Base-by-base conservation (phyloP, 2,113 vertebrate genomes). In the Serilophus lunatus region DNA sequence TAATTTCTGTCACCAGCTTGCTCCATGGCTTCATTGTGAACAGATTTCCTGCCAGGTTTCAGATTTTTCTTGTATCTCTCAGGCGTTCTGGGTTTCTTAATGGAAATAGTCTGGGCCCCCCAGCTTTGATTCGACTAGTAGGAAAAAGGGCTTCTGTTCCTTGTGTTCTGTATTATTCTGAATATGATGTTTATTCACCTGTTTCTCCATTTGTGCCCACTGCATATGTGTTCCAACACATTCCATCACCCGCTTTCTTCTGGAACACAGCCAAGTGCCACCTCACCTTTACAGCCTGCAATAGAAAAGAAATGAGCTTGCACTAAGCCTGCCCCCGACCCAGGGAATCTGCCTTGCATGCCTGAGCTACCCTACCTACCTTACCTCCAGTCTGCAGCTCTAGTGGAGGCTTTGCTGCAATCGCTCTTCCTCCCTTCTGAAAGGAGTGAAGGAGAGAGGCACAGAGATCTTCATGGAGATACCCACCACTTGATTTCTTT, bases 151-250 rank as follows among this genome's bases (percentile, higher is more conserved):
- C 59, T 86, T 80, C 23, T 83, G 12, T 72, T 87, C 63, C 36
- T 29, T 13, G 3, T 31, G 25, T 24, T 53, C 59, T 2, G 0
- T 13, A 35, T 35, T 74, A 28, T 24, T 53, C 54, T 2, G 0
- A 12, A 38, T 35, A 66, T 68, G 10, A 33, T 69, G 70, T 80
- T 89, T 89, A 57, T 87, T 85, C 86, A 79, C 42, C 84, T 69
- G 29, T 45, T 60, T 76, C 74, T 66, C 36, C 0, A 0, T 87
- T 87, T 2, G 0, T 69, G 45, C 45, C 42, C 0, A 1, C 54
- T 64, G 50, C 15, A 3, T 40, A 2, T 33, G 13, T 35, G 8
- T 61, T 87, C 79, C 50, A 45, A 42, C 18, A 25, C 5, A 24
- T 59, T 87, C 57, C 47, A 59, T 49, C 78, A n/a, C 26, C 42